Evolutionary conservation across 2,888 invertebrate species (phyloP).

Genomic region (Calameuta pallipes): DNA sequence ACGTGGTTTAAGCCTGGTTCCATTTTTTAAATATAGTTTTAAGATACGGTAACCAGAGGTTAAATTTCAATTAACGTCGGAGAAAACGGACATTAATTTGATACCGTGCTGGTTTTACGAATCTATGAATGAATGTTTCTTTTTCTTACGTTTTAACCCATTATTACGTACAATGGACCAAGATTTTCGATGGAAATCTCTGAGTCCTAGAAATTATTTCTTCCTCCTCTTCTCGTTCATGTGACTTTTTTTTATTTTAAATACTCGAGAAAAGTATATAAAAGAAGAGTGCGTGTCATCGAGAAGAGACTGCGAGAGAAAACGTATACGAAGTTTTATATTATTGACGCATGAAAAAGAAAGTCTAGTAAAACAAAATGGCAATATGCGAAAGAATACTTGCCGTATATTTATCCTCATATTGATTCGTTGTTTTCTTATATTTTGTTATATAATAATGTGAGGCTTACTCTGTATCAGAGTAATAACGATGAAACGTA

Average conservation of each 20-base stretch:
- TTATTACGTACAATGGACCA: conserved; percentile 19
- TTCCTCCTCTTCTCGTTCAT: conserved; percentile 8
- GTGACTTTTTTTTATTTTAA: conserved; percentile 3
- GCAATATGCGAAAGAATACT: not conserved
- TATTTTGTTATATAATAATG: conserved; percentile 22
- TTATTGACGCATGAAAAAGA: not conserved
- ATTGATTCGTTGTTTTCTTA: conserved; percentile 12
- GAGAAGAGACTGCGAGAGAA: not conserved
- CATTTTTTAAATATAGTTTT: too few relatives aligned
- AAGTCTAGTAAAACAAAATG: not conserved
- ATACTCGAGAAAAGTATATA: not conserved
- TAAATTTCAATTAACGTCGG: too few relatives aligned
- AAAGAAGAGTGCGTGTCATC: not conserved
- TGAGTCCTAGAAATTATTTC: not conserved
- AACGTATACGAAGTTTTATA: not conserved
- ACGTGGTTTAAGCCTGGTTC: too few relatives aligned
- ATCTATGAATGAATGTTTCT: conserved; percentile 15
- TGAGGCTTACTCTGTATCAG: conserved; percentile 57
- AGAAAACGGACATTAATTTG: not conserved
- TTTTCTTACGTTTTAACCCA: conserved; percentile 14
- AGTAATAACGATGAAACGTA: conserved; percentile 42
- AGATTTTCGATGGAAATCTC: not conserved
- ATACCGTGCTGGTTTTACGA: not conserved
- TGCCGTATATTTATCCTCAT: conserved; percentile 1
- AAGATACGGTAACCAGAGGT: too few relatives aligned